phyloP scores from a whole-genome alignment of 2,113 vertebrate genomes.

The Dicerorhinus sumatrensis region DNA sequence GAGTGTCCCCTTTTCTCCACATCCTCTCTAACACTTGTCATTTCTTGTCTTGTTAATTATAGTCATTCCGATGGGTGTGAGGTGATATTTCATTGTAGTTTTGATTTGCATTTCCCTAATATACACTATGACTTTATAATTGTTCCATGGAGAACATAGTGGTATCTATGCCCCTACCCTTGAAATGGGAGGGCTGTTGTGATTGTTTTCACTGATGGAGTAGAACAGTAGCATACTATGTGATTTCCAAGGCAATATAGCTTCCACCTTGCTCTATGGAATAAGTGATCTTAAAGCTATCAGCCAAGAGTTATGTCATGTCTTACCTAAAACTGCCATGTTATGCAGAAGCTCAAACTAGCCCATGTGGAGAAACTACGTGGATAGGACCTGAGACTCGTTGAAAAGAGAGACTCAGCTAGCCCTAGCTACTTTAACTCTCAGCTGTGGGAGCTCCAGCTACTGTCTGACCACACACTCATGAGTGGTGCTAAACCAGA shows the following conservation, averaged over 20 bases:
- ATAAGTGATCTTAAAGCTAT: neutral
- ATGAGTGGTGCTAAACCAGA: neutral
- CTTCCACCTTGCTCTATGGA: neutral
- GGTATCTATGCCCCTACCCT: neutral
- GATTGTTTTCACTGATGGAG: neutral
- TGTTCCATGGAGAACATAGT: neutral
- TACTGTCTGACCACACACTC: neutral
- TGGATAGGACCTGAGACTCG: neutral
- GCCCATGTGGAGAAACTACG: neutral
- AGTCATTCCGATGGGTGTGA: too few species aligned
- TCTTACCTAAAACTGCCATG: neutral
- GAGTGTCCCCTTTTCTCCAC: too few species aligned
- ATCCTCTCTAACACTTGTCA: too few species aligned
- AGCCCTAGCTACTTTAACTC: neutral
- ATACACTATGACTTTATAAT: neutral
- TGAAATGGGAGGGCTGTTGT: neutral
- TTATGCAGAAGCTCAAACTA: neutral
- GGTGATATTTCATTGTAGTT: too few species aligned
- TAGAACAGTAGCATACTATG: neutral
- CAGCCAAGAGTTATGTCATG: neutral
- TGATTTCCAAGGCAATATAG: neutral
- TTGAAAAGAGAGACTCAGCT: neutral
- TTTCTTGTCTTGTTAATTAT: too few species aligned
- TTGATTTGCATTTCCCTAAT: too few species aligned
- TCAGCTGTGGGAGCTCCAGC: neutral